Base-by-base conservation (phyloP, 2,888 invertebrate species). In the Plemyria rubiginata region DNA sequence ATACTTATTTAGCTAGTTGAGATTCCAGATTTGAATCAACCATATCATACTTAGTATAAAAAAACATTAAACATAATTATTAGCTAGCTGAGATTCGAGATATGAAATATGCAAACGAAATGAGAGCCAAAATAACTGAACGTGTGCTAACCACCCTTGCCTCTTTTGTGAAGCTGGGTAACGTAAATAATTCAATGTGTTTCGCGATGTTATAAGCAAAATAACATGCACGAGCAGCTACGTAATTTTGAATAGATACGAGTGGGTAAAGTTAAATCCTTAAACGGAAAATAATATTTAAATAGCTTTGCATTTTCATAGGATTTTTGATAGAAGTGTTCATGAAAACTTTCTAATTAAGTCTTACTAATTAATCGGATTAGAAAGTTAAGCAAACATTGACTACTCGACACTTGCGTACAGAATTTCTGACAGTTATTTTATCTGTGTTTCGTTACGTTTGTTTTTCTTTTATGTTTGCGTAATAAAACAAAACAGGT, bases 401-500 rank as follows among this genome's bases (percentile, higher is more conserved):
- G 32, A 32, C 7, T 32, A 32, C 32, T 6, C 32, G 7, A 32
- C 32, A 32, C 6, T 32, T 8, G 5, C 6, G 32, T 32, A 32
- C 8, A 32, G 7, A 32, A 8, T 32, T 32, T 32, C 32, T 32
- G 6, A 38, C 1, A 38, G 3, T 11, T 11, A 38, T 11, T 11
- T 38, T 8, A 11, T 16, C 0, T 45, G 4, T 45, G 16, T 45
- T 45, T 11, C 22, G 36, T 11, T 38, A 3, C 2, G 11, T 9
- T 11, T 16, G n/a, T 41, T n/a, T 22, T 32, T 36, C 11, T 32
- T 40, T 64, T 11, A 38, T 38, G 2, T 38, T 50, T 53, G 41
- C 6, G n/a, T 54, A 52, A 53, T 50, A 68, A 65, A 65, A 62
- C 51, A 60, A 63, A 65, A 55, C 62, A 70, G 60, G 66, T 62